A percentile compares a stretch with the other conserved stretches of the same genome.
phyloP scores from a whole-genome alignment of 1,140 invertebrate genomes.

The Solen grandis region DNA sequence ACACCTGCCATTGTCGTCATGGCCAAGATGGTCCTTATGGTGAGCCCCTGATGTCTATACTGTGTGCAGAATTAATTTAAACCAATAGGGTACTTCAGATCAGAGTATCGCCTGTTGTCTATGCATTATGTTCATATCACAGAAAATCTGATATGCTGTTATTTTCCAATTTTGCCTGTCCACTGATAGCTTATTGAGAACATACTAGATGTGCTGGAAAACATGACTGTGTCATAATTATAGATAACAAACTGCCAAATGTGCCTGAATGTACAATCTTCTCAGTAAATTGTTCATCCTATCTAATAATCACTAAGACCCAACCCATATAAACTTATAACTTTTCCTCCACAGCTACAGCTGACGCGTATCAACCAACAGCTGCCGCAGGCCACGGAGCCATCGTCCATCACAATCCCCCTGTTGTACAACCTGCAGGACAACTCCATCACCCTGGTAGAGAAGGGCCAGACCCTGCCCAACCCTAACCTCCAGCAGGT shows the following conservation, averaged over 20 bases:
- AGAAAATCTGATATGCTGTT: background rate
- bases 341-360: constrained; percentile 91
- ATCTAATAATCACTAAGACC: no score
- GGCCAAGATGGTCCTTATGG: constrained; percentile 86
- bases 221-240: no score
- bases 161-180: no score
- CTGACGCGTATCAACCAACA: constrained; percentile 87
- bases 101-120: background rate
- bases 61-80: background rate
- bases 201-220: no score
- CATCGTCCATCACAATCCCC: constrained; percentile 91
- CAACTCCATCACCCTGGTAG: constrained; percentile 92
- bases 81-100: background rate
- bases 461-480: constrained; percentile 84
- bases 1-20: constrained; percentile 92
- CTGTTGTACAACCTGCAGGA: constrained; percentile 92
- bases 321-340: no score
- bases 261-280: no score
- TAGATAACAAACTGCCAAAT: no score
- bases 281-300: no score
- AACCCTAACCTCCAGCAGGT: constrained; percentile 80
- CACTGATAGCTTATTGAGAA: no score
- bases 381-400: constrained; percentile 85
- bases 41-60: constrained; percentile 44
- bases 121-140: background rate